Conservation (phyloP, 2,113 vertebrate genomes). For the Macquaria ambigua region DNA sequence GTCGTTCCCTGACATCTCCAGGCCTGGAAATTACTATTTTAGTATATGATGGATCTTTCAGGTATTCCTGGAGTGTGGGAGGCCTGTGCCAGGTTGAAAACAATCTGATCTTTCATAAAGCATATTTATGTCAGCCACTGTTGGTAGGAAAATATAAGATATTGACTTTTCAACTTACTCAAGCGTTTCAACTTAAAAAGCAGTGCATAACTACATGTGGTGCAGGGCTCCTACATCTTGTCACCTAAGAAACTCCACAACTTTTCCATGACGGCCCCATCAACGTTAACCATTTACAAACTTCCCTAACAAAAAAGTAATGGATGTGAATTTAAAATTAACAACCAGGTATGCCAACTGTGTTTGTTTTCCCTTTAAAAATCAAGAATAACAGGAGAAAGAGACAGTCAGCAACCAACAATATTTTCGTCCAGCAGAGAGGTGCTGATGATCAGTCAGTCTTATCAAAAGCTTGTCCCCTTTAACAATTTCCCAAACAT, state of each 20-base stretch:
- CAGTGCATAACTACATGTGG: neutral
- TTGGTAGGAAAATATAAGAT: neutral
- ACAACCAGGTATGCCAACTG: too few species aligned
- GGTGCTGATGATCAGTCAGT: neutral
- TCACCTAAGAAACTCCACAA: neutral
- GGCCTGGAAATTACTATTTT: neutral
- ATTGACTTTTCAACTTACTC: neutral
- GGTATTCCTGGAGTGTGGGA: neutral
- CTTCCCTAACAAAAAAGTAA: neutral
- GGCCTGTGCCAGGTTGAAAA: neutral
- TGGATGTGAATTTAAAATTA: neutral
- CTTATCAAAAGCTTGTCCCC: neutral
- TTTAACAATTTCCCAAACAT: neutral
- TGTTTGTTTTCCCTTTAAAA: too few species aligned
- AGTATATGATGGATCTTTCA: neutral
- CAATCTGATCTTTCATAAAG: neutral
- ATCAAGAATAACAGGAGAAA: neutral
- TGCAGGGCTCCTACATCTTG: neutral
- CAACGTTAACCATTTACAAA: neutral
- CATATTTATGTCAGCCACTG: neutral
- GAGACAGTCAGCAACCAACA: neutral
- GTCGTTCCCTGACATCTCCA: neutral
- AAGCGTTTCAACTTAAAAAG: neutral
- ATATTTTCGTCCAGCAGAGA: neutral
- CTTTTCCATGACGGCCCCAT: neutral